A percentile compares a stretch with the other conserved stretches of the same genome.
Conservation (phyloP, 2,113 vertebrate species). For the Chlamydotis undulata region DNA sequence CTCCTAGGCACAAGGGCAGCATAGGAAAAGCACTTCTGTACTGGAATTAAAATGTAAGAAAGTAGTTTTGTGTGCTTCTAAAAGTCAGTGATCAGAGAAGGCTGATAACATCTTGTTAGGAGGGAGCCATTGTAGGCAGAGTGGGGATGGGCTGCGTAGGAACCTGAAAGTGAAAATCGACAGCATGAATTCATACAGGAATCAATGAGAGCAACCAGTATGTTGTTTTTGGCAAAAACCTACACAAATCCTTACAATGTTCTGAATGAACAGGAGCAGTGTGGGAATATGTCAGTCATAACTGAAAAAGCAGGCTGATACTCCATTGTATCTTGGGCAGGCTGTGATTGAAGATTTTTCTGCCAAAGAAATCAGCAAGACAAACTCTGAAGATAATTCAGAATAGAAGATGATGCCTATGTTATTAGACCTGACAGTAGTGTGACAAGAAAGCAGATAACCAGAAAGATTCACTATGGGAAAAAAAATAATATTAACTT, state of each 20-base stretch:
- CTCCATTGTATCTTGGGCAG: slow-evolving; percentile 36
- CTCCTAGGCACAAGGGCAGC: not conserved
- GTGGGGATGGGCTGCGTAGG: not conserved
- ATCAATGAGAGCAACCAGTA: slow-evolving; percentile 1
- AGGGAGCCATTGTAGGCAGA: not conserved
- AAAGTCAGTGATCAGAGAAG: not conserved
- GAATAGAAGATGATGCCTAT: slow-evolving; percentile 4
- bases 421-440: slow-evolving; percentile 47
- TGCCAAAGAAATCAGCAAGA: not conserved
- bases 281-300: not conserved
- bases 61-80: not conserved
- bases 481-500: slow-evolving; percentile 4
- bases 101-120: not conserved
- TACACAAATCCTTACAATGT: slow-evolving; percentile 3
- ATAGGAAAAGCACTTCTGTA: not conserved
- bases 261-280: not conserved
- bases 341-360: slow-evolving; percentile 43
- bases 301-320: not conserved
- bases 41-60: not conserved
- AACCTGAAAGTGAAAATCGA: slow-evolving; percentile 12
- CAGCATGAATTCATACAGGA: not conserved
- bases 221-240: slow-evolving; percentile 5
- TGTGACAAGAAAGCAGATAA: slow-evolving; percentile 27
- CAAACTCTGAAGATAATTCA: slow-evolving; percentile 1
- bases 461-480: not conserved